phyloP scores from a whole-genome alignment of 2,113 vertebrate species.

The Notothenia coriiceps region DNA sequence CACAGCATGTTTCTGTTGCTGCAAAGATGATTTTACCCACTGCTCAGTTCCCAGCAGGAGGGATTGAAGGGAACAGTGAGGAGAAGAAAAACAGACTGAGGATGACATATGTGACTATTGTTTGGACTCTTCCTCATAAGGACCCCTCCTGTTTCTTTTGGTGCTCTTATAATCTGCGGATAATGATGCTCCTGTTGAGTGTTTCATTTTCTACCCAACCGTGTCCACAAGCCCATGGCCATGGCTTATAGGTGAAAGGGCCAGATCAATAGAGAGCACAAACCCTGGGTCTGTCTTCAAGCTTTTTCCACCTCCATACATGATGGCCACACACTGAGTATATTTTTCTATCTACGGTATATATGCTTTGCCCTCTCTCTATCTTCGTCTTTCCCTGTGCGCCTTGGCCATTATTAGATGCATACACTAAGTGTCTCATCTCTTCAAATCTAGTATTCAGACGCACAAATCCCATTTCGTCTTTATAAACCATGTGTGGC shows the following conservation, averaged over 20 bases:
- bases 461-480: constrained; percentile 52
- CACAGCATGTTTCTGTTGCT: constrained; percentile 53
- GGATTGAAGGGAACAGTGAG: constrained; percentile 30
- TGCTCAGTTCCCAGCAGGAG: constrained; percentile 48
- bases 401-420: constrained; percentile 37
- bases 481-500: constrained; percentile 51
- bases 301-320: constrained; percentile 22
- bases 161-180: constrained; percentile 51
- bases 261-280: constrained; percentile 37
- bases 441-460: constrained; percentile 44
- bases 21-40: constrained; percentile 48
- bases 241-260: constrained; percentile 19
- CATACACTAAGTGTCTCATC: constrained; percentile 46
- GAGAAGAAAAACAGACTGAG: constrained; percentile 31
- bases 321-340: constrained; percentile 31
- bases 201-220: constrained; percentile 42
- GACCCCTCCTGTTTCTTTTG: constrained; percentile 27
- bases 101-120: constrained; percentile 48
- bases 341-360: constrained; percentile 42
- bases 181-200: constrained; percentile 52
- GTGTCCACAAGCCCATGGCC: constrained; percentile 27
- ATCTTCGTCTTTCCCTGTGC: constrained; percentile 9
- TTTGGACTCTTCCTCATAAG: constrained; percentile 33
- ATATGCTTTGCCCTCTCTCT: constrained; percentile 5
- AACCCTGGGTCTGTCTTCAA: constrained; percentile 39